Base-by-base conservation (phyloP, 2,797 vertebrate species). In the Sus cebifrons region DNA sequence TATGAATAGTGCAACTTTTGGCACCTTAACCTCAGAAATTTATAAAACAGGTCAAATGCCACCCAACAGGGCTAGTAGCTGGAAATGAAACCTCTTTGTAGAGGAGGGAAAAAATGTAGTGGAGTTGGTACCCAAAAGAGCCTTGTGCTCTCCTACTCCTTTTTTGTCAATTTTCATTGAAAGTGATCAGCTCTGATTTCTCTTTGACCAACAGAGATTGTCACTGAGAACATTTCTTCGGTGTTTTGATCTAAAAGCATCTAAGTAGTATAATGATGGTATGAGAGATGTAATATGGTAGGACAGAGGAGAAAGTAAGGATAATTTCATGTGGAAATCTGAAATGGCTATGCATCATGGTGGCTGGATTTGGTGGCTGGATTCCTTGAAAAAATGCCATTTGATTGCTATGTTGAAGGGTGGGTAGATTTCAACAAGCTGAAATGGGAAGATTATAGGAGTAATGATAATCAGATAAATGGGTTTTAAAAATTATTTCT, bases 81-180 rank as follows among this genome's bases (percentile, higher is more conserved):
- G 21, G 62, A 92, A 68, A 54, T 27, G 32, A 91, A 91, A 79
- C 23, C 18, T 36, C 56, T 84, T 58, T 21, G 62, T 91, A 36
- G 56, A 54, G 56, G 16, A 70, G 3, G 56, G 32, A 91, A 25
- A 67, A 32, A 2, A 16, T 6, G 17, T 49, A 17, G 13, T 62
- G 29, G 29, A 71, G 12, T 62, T 68, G 54, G 27, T 81, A 20
- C 52, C 64, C 56, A 54, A 44, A 73, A 75, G 40, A 90, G 5
- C 9, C 32, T 49, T 21, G 14, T 0, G 16, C 3, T 13, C 70
- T 86, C 32, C 17, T 86, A 17, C 23, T 73, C 20, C 36, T 71
- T 89, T 92, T 92, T 49, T 70, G 12, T 94, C 44, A 89, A 52
- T 6, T 94, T 91, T 81, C 13, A 70, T 32, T 83, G 49, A 71